A percentile compares a stretch with the other conserved stretches of the same genome.
These are phyloP conservation scores for Trissonchulus sp. DNA, from an alignment of 2,888 invertebrate genomes.

Conservation along the genomic window DNA sequence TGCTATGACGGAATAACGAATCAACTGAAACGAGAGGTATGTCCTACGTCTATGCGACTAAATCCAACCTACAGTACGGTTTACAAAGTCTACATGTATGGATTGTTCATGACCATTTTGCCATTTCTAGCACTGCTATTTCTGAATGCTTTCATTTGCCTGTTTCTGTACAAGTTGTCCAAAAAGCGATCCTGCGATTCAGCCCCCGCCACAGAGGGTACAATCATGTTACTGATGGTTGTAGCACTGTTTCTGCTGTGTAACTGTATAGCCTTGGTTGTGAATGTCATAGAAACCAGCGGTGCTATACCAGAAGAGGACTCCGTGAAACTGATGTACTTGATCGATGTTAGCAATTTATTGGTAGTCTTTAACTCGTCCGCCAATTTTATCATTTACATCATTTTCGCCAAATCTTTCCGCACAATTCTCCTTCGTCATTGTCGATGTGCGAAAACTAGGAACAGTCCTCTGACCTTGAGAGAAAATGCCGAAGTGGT, in stretches of 20 bases:
- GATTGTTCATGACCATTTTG: constrained; percentile 26
- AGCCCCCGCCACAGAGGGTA: not conserved
- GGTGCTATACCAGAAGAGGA: not conserved
- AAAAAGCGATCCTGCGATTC: not conserved
- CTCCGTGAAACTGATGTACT: not conserved
- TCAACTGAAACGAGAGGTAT: constrained; percentile 43
- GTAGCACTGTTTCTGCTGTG: constrained; percentile 21
- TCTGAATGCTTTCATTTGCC: constrained; percentile 24
- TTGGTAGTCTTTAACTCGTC: constrained; percentile 23
- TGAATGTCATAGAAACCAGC: constrained; percentile 19
- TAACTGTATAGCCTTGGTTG: constrained; percentile 12
- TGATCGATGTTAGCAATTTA: constrained; percentile 20
- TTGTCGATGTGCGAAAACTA: no score
- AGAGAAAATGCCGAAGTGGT: no score
- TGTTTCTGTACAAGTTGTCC: not conserved
- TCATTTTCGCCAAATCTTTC: constrained; percentile 18
- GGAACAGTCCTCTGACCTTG: no score
- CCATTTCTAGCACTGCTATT: constrained; percentile 25
- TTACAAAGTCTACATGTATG: constrained; percentile 30
- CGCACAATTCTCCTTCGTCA: not conserved
- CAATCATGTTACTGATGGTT: constrained; percentile 22
- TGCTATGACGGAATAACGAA: constrained; percentile 42
- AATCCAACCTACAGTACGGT: constrained; percentile 38
- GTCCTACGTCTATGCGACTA: constrained; percentile 39
- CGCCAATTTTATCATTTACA: constrained; percentile 20